These are phyloP conservation scores for Diarsia dahlii DNA, from an alignment of 2,888 invertebrate species.

Conservation along the genomic window DNA sequence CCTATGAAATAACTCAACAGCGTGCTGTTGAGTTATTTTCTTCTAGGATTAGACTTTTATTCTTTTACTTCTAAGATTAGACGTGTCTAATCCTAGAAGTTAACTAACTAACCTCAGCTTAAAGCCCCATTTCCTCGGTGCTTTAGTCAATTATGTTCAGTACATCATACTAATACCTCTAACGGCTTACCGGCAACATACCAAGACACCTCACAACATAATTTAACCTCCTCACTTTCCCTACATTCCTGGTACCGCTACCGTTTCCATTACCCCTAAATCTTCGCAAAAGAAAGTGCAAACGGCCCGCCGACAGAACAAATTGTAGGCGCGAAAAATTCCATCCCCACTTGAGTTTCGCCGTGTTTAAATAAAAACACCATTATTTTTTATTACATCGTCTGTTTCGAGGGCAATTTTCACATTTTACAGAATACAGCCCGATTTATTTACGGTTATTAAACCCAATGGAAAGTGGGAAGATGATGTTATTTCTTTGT, in stretches of 20 bases:
- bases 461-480: slow-evolving; percentile 38
- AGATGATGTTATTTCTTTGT: slow-evolving; percentile 27
- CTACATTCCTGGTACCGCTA: slow-evolving; percentile 41
- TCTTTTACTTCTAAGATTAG: too few species aligned
- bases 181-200: slow-evolving; percentile 9
- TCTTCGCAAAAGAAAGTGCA: slow-evolving; percentile 68
- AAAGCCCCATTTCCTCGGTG: neutral
- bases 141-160: neutral
- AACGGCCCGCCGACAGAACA: slow-evolving; percentile 69
- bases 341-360: slow-evolving; percentile 61
- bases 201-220: neutral
- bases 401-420: slow-evolving; percentile 61
- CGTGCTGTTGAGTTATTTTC: too few species aligned
- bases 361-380: slow-evolving; percentile 71
- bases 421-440: slow-evolving; percentile 51
- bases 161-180: neutral
- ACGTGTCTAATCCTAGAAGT: neutral
- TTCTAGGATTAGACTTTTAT: too few species aligned
- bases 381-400: slow-evolving; percentile 68
- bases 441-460: slow-evolving; percentile 62
- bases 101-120: neutral
- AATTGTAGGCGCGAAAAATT: slow-evolving; percentile 76
- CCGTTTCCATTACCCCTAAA: slow-evolving; percentile 64
- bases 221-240: slow-evolving; percentile 24
- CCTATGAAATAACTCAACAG: neutral